Base-by-base conservation (phyloP, 2,797 vertebrate genomes). In the Dermochelys coriacea region DNA sequence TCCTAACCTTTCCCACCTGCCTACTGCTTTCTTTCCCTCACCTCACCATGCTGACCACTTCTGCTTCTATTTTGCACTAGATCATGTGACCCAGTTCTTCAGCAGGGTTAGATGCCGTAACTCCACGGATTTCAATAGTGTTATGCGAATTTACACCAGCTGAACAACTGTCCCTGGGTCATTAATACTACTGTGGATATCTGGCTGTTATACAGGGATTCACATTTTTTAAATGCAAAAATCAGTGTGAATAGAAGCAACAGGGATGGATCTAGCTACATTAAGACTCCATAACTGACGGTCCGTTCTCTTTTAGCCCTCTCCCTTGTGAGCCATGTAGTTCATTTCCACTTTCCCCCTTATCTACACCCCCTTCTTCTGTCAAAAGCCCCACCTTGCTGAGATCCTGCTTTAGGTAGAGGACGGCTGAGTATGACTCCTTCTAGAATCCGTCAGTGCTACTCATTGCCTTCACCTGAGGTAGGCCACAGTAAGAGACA, bases 111-210 rank as follows among this genome's bases (percentile, higher is more conserved):
- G 34, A 68, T 68, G 34, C 34, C 8, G 4, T 68, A 68, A 68
- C 16, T 82, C n/a, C 0, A 2, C 9, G 0, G 2, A 16, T 37
- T 12, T 83, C 0, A 1, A 8, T 50, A 49, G 5, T 19, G 81
- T 25, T 5, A 2, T 51, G 8, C 5, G 11, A 71, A 29, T 77
- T 84, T 1, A 5, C 57, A 79, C 52, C 52, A 80, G 50, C 19
- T 45, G 86, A 77, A 15, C 2, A 50, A 3, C 47, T 34, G 61
- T 51, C 61, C 49, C 3, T 6, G 11, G 74, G 16, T 57, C 49
- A 75, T 90, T 78, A 49, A 51, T 82, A 80, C 18, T 50, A 23
- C 0, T 5, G 68, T 45, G 81, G 55, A 47, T 64, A 37, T n/a
- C 80, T 45, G 75, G 61, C n/a, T 83, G 19, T 45, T 77, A 16